Conservation (phyloP, 1,140 invertebrate genomes). For the Pseudomyrmex dendroicus region DNA sequence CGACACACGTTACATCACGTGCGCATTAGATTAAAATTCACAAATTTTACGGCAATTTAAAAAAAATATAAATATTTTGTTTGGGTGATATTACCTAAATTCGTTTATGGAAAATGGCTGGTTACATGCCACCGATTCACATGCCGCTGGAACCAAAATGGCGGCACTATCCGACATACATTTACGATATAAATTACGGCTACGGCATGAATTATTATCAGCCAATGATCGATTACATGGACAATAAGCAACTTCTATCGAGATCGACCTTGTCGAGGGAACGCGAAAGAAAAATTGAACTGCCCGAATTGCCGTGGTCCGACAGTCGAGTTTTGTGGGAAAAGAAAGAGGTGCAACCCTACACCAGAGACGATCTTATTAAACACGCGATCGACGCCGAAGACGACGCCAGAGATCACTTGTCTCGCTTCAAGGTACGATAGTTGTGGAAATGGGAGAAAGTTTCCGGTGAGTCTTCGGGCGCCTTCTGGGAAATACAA, state of each 20-base stretch:
- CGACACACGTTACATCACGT: background rate
- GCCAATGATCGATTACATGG: slow-evolving; percentile 93
- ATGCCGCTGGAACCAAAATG: slow-evolving; percentile 84
- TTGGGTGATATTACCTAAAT: background rate
- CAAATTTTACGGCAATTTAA: background rate
- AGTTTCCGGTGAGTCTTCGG: background rate
- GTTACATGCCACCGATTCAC: slow-evolving; percentile 77
- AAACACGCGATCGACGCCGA: slow-evolving; percentile 88
- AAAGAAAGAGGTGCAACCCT: slow-evolving; percentile 86
- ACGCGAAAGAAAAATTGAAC: slow-evolving; percentile 66
- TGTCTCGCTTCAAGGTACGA: slow-evolving; percentile 85
- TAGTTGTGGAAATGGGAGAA: background rate
- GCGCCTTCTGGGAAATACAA: slow-evolving; percentile 26
- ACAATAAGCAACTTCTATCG: slow-evolving; percentile 83
- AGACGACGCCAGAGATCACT: slow-evolving; percentile 88
- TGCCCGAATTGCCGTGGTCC: slow-evolving; percentile 90
- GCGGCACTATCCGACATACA: slow-evolving; percentile 85
- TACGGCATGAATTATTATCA: slow-evolving; percentile 93
- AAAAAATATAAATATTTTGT: background rate
- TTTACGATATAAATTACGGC: slow-evolving; percentile 92
- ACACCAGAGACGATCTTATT: slow-evolving; percentile 88
- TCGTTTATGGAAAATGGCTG: slow-evolving; percentile 74
- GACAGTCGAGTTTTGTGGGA: slow-evolving; percentile 87
- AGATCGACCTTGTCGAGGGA: background rate
- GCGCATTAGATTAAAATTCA: too few relatives aligned